Base-by-base conservation (phyloP, 2,888 invertebrate species). In the Argyresthia albistria region DNA sequence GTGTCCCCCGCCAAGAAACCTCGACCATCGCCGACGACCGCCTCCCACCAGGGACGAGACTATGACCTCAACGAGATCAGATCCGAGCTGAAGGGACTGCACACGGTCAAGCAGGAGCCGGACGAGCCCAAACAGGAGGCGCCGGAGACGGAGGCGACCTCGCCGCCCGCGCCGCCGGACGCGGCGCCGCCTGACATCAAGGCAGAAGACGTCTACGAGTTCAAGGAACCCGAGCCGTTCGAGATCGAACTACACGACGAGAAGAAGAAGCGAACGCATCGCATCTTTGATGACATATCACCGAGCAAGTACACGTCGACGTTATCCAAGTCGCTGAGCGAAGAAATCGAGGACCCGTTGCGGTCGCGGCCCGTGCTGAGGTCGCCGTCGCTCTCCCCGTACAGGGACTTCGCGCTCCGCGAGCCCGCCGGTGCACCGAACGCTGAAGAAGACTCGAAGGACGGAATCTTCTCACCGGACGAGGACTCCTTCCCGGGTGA, bases 141-240 rank as follows among this genome's bases (percentile, higher is more conserved):
- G 37, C 54, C 65, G 0, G 60, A 64, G 12, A 54, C 63, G 25
- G 54, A 66, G 4, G 62, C 61, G 1, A 10, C 35, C 8, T 3
- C 12, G 12, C n/a, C 1, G 11, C 59, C 70, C 1, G 59, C 69
- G 0, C 46, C 69, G 6, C 79, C 77, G 56, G 66, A 68, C 4
- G 57, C 67, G 12, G 73, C 71, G 25, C 50, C 45, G n/a, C 56
- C 53, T 37, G 60, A 60, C 10, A 88, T 87, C 60, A 81, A 84
- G 64, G 64, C 86, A 0, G 88, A 88, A 62, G 95, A 96, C 69
- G 92, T 95, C 56, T 96, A 96, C 67, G 95, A 96, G 74, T 96
- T 96, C 68, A 95, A 95, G 73, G 95, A 96, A 73, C 95, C 95
- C 0, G 95, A 96, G 73, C 95, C 95, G 0, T 95, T 95, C 67